Base-by-base conservation (phyloP, 2,888 invertebrate species). In the Liodrosophila aerea region DNA sequence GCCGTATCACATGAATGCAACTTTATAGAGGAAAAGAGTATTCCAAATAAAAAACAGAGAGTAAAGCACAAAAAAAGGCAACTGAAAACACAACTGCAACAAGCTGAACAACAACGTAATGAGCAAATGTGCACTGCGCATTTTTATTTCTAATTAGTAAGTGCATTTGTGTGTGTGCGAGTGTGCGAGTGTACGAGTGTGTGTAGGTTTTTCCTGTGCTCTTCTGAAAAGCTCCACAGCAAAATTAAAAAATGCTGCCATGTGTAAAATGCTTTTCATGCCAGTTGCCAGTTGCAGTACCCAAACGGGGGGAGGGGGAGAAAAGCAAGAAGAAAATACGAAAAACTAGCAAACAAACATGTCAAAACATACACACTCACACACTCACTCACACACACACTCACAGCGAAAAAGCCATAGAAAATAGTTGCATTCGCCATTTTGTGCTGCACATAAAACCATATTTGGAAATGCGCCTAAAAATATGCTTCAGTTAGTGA, bases 81-180 rank as follows among this genome's bases (percentile, higher is more conserved):
- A 31, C 39, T n/a, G 29, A 37, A 30, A 34, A 36, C 49, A 45
- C 12, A 16, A 29, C 47, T 49, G 22, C 44, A n/a, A 30, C 43
- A 15, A 22, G 22, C 22, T 58, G 54, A 60, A 16, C 30, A 46
- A 16, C 56, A 64, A 58, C 64, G 61, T 81, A 83, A 73, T 77
- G 80, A 77, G 76, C 64, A 76, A 75, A 78, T 68, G 81, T 72
- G 73, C 64, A 84, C 74, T 46, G 70, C 74, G 74, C 82, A 61
- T 81, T 86, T 87, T 86, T 81, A 84, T 85, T 85, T 87, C 81
- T 87, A 84, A 84, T 87, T 87, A 86, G 82, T 73, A 73, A 71
- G 76, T 66, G 72, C 68, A 64, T 56, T 64, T 52, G 37, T 61
- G 34, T 52, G 37, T 49, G 43, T 58, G 52, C 22, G 46, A 60